A percentile compares a stretch with the other conserved stretches of the same genome.
Evolutionary conservation across 2,113 vertebrate species (phyloP).

Genomic region (Rousettus leschenaultii): DNA sequence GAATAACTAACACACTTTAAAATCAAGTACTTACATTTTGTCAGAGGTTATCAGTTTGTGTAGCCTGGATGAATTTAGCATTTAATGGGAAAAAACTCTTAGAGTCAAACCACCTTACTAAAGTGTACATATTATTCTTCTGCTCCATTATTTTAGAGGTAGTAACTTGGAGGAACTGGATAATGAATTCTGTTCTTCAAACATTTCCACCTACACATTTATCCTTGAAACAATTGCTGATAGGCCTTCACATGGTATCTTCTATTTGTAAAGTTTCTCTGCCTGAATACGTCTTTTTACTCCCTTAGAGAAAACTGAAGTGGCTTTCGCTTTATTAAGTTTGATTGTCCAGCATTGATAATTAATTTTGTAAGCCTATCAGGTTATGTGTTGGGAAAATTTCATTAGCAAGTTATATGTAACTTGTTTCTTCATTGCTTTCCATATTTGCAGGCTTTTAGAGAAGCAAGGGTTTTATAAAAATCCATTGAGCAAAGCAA

Average conservation of each 20-base stretch:
- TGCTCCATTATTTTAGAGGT: background rate
- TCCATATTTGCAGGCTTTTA: conserved; percentile 49
- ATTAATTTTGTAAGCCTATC: conserved; percentile 57
- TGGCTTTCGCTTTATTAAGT: conserved; percentile 38
- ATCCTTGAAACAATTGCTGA: background rate
- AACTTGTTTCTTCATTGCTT: conserved; percentile 46
- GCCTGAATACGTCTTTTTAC: conserved; percentile 9
- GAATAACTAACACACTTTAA: background rate
- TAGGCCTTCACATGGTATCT: background rate
- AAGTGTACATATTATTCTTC: background rate
- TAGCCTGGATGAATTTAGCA: background rate
- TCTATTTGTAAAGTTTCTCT: background rate
- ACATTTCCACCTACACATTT: background rate
- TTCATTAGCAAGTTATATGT: conserved; percentile 63
- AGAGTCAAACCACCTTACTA: background rate
- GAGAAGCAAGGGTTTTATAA: conserved; percentile 39
- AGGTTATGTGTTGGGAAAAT: background rate
- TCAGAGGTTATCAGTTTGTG: background rate
- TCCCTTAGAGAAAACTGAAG: background rate
- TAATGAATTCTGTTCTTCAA: background rate
- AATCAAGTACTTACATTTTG: background rate
- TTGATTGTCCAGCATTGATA: conserved; percentile 44
- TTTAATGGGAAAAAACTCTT: background rate
- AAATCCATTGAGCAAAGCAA: conserved; percentile 41
- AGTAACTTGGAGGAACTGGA: background rate